A percentile compares a stretch with the other conserved stretches of the same genome.
phyloP scores from a whole-genome alignment of 2,797 vertebrate species.

The Chiloscyllium punctatum region DNA sequence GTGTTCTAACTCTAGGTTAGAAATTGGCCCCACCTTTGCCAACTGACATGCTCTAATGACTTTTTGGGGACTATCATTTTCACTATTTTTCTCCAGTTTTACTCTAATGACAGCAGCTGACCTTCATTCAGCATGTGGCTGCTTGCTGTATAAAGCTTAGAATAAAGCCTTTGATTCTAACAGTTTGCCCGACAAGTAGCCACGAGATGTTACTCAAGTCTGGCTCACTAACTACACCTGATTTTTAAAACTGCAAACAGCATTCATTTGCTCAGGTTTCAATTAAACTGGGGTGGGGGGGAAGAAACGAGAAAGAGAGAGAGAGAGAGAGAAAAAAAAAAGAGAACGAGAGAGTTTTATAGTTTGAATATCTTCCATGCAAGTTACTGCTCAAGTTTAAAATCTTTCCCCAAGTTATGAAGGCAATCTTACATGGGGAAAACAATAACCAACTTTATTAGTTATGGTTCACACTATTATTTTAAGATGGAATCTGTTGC shows the following conservation, averaged over 20 bases:
- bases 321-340: too few relatives aligned
- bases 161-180: neutral
- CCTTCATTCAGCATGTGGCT: neutral
- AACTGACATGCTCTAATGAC: neutral
- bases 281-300: too few relatives aligned
- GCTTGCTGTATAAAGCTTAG: neutral
- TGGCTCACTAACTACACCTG: neutral
- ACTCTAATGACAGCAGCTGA: neutral
- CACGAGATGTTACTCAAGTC: neutral
- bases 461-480: neutral
- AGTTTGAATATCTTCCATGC: neutral
- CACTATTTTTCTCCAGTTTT: neutral
- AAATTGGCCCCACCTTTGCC: neutral
- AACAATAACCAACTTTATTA: neutral
- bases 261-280: neutral
- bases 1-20: neutral
- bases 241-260: neutral
- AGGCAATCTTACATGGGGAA: neutral
- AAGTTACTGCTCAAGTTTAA: neutral
- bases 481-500: neutral
- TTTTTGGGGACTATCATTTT: neutral
- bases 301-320: too few relatives aligned
- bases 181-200: neutral
- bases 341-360: too few relatives aligned
- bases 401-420: neutral